Percentiles rank a stretch among this genome's conserved stretches.
Evolutionary conservation across 2,797 vertebrate species (phyloP).

Genomic region (Xenopus petersii): DNA sequence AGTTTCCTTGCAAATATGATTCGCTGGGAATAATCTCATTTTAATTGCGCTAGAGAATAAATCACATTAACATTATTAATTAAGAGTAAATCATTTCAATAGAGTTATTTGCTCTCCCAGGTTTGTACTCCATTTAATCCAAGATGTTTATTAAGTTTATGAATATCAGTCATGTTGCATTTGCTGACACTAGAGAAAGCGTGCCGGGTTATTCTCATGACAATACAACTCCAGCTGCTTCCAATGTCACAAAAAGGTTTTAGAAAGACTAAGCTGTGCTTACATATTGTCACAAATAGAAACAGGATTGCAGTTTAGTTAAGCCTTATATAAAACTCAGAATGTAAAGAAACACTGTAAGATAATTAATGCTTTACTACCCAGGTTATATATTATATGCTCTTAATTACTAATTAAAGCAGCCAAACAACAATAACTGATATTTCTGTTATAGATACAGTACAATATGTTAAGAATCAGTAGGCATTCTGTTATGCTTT

Average conservation of each 20-base stretch:
- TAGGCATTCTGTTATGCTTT: too few species aligned
- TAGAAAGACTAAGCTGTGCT: too few species aligned
- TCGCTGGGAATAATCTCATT: background rate
- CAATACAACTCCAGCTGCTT: constrained; percentile 1
- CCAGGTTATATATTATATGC: too few species aligned
- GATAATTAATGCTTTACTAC: too few species aligned
- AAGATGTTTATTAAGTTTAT: background rate
- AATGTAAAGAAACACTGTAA: too few species aligned
- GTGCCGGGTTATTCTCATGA: background rate
- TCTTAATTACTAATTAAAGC: too few species aligned
- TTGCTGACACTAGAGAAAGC: background rate
- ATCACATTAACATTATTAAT: background rate
- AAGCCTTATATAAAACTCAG: too few species aligned
- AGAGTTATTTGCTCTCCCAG: background rate
- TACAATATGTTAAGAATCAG: too few species aligned
- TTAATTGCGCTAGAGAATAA: background rate
- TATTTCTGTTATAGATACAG: too few species aligned
- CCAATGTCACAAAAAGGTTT: background rate
- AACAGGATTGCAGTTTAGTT: too few species aligned
- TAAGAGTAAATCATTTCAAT: background rate
- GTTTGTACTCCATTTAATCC: background rate
- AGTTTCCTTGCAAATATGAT: background rate
- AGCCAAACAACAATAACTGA: too few species aligned
- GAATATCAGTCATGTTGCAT: background rate
- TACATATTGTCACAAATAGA: too few species aligned